Evolutionary conservation across 2,888 invertebrate species (phyloP).

Genomic region (Tenthredo distinguenda): DNA sequence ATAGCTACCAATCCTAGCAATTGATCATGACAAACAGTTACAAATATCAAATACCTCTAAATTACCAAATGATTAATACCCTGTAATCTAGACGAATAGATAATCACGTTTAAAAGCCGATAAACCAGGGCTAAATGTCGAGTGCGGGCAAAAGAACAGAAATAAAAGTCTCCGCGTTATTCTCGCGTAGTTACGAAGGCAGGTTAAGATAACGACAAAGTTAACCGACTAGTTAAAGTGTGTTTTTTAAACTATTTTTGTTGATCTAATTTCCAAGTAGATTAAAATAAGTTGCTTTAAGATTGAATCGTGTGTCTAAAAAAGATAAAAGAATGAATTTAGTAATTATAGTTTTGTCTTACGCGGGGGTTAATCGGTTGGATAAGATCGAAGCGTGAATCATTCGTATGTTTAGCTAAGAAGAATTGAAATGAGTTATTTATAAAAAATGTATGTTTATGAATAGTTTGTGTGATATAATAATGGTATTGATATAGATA

Average conservation of each 20-base stretch:
- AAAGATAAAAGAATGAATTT: not conserved
- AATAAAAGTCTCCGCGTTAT: not conserved
- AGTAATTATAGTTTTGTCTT: not conserved
- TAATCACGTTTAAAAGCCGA: not conserved
- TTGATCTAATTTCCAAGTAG: not conserved
- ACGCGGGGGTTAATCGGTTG: conserved; percentile 10
- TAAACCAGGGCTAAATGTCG: not conserved
- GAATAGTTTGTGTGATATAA: not conserved
- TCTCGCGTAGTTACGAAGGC: not conserved
- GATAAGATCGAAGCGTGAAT: not conserved
- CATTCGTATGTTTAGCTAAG: not conserved
- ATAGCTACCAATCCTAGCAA: not conserved
- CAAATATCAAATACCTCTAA: not conserved
- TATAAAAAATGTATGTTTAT: no score
- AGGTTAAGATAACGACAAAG: conserved; percentile 9
- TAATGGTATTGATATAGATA: not conserved
- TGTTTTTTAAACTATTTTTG: not conserved
- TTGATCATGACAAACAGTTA: not conserved
- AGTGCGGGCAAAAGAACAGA: not conserved
- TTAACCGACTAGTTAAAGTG: not conserved
- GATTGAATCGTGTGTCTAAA: not conserved
- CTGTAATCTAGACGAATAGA: not conserved
- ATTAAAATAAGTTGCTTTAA: not conserved
- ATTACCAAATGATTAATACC: not conserved
- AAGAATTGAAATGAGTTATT: not conserved